Percentiles rank a stretch among this genome's conserved stretches.
Conservation (phyloP, 2,797 vertebrate genomes). For the Triplophysa yarkandensis region DNA sequence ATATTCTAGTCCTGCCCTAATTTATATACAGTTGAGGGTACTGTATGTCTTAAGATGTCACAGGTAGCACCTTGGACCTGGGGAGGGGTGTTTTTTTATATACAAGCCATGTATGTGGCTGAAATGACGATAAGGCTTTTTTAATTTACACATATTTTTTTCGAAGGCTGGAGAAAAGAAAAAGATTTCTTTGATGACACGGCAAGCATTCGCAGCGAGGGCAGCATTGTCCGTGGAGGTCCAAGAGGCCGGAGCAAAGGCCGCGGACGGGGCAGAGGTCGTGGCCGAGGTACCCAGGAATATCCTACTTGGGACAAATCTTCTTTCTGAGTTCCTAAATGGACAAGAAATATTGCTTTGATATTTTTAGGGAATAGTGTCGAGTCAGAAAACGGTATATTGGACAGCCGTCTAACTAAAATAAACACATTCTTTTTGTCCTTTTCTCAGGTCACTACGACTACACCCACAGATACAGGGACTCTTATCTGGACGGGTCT, state of each 20-base stretch:
- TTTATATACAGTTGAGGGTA: no score
- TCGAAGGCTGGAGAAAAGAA: slow-evolving; percentile 85
- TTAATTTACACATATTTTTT: not conserved
- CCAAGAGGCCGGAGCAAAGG: slow-evolving; percentile 84
- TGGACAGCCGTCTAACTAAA: not conserved
- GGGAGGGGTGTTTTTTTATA: no score
- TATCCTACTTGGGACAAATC: not conserved
- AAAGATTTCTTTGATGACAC: slow-evolving; percentile 83
- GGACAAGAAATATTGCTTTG: not conserved
- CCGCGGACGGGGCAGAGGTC: slow-evolving; percentile 87
- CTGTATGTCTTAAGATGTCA: no score
- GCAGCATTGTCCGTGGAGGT: slow-evolving; percentile 73
- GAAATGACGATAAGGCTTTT: no score
- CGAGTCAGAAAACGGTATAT: not conserved
- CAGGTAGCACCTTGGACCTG: no score
- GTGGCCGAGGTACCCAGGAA: slow-evolving; percentile 78
- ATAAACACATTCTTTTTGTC: not conserved
- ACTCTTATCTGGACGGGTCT: slow-evolving; percentile 74
- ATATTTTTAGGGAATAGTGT: not conserved
- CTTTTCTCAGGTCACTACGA: slow-evolving; percentile 81
- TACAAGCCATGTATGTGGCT: no score
- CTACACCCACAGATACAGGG: slow-evolving; percentile 78
- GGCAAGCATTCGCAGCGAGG: slow-evolving; percentile 80
- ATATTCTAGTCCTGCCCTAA: no score
- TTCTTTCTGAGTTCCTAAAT: not conserved